Conservation (phyloP, 1,140 invertebrate species). For the Chironomus tepperi region DNA sequence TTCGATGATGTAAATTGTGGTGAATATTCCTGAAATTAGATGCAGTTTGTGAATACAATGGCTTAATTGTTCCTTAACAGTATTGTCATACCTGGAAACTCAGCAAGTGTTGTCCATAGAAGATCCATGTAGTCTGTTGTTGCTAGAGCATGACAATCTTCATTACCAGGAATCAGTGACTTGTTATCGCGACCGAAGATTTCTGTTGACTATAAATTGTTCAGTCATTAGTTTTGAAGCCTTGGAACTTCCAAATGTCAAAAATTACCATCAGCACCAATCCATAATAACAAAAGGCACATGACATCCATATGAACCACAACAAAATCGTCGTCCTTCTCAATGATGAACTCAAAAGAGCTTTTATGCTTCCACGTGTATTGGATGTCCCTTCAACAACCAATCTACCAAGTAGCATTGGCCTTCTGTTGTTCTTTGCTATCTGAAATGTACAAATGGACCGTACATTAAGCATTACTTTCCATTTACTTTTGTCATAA, state of each 20-base stretch:
- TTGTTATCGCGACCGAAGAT: conserved; percentile 57
- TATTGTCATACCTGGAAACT: conserved; percentile 72
- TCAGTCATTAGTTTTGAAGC: too few species aligned
- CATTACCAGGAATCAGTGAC: conserved; percentile 45
- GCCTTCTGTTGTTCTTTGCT: conserved; percentile 79
- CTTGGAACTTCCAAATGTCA: too few species aligned
- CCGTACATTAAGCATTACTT: background rate
- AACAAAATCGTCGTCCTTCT: conserved; percentile 74
- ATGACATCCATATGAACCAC: conserved; percentile 92
- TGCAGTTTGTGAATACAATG: too few species aligned
- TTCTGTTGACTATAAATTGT: conserved; percentile 62
- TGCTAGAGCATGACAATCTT: conserved; percentile 65
- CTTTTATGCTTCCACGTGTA: conserved; percentile 61
- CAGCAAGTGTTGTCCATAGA: conserved; percentile 88
- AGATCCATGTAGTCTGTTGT: conserved; percentile 87
- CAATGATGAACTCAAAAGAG: conserved; percentile 70
- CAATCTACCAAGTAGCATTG: conserved; percentile 78
- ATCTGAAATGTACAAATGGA: conserved; percentile 40
- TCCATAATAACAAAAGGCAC: conserved; percentile 94
- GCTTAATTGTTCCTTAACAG: conserved; percentile 27
- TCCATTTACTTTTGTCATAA: background rate
- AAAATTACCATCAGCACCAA: conserved; percentile 64
- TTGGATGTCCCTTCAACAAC: conserved; percentile 67
- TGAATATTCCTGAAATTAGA: conserved; percentile 75
- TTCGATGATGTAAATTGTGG: conserved; percentile 87